Base-by-base conservation (phyloP, 2,888 invertebrate genomes). In the Tenthredo distinguenda region DNA sequence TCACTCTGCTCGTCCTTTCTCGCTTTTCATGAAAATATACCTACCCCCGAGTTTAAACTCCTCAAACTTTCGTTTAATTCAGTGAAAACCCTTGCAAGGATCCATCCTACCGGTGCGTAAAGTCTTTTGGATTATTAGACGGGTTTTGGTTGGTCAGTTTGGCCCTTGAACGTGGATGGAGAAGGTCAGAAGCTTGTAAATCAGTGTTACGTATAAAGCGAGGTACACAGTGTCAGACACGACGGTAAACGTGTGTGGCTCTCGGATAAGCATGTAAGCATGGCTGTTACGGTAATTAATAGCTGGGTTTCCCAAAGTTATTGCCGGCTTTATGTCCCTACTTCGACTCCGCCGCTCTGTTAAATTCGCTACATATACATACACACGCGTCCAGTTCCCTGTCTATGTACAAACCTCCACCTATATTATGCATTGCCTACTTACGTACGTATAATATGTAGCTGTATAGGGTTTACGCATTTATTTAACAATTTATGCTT, bases 231-330 rank as follows among this genome's bases (percentile, higher is more conserved):
- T 58, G 81, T 81, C 81, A 26, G 81, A 81, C 81, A 81, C 58
- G 81, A 62, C 37, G 81, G 62, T 65, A 65, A 65, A 62, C 81
- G 81, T 65, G 81, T 81, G 81, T 81, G 81, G 84, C 74, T 82
- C 50, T 72, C 62, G 89, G 88, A 88, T 88, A 88, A 89, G 88
- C 88, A 86, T 88, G 87, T 89, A 89, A 88, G 87, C 88, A 50
- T 82, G 72, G 71, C 85, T 77, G 84, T 86, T 89, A 89, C 85
- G 88, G 87, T 88, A 90, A 89, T 90, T 89, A 90, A 90, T 89
- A 88, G 87, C 83, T 62, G 85, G 87, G 87, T 87, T 87, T 62
- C 37, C 81, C 81, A 72, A 88, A 89, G 87, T 88, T 88, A 90
- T 87, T 87, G 87, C 86, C n/a, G 85, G 86, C 88, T 87, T 89